Conservation (phyloP, 2,113 vertebrate genomes). For the Muscicapa adusta region DNA sequence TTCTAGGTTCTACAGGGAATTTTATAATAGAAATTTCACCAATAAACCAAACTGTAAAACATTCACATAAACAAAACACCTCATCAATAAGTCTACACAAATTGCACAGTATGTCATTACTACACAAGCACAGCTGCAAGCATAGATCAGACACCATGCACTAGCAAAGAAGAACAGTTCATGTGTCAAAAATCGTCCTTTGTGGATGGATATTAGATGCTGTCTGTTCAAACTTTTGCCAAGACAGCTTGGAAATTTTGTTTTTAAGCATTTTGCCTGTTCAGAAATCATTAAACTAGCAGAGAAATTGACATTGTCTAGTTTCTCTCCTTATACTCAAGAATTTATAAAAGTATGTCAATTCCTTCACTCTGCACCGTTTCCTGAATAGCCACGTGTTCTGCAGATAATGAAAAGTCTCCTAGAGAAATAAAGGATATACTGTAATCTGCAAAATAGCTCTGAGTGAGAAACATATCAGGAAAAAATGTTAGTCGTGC, state of each 20-base stretch:
- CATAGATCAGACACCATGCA: background rate
- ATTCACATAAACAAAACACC: background rate
- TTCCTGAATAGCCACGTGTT: background rate
- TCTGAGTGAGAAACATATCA: background rate
- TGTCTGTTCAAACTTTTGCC: background rate
- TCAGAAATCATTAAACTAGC: background rate
- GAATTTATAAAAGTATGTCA: background rate
- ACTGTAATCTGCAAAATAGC: background rate
- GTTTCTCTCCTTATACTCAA: background rate
- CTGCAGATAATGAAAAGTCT: background rate
- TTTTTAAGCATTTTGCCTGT: background rate
- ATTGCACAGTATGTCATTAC: background rate
- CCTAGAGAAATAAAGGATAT: background rate
- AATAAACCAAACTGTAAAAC: background rate
- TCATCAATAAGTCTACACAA: background rate
- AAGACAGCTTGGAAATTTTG: background rate
- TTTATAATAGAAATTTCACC: background rate
- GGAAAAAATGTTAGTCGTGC: background rate
- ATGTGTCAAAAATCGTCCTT: background rate
- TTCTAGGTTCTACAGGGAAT: background rate
- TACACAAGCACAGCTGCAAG: background rate
- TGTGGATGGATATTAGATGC: background rate
- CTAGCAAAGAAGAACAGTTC: background rate
- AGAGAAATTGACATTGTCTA: background rate
- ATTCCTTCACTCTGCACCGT: background rate